Evolutionary conservation across 23 tunicate species (phyloP).

Genomic region (Trididemnum nubilum): DNA sequence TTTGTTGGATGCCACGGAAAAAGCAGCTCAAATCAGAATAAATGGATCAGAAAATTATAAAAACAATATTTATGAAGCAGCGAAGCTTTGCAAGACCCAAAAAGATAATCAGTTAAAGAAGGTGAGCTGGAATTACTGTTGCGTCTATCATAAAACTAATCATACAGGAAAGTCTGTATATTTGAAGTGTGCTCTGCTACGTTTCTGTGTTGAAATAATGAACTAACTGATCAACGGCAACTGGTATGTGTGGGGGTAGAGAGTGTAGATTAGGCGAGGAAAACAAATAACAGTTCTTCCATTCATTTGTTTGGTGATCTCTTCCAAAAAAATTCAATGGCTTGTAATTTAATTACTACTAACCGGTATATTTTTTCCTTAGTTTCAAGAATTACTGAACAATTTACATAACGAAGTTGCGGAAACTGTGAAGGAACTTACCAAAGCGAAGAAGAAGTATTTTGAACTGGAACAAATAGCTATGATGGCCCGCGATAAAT

Average conservation of each 20-base stretch:
- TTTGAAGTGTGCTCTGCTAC: too few species aligned
- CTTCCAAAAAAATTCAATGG: too few species aligned
- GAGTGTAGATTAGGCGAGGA: too few species aligned
- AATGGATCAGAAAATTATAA: conserved; percentile 83
- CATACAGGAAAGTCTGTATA: too few species aligned
- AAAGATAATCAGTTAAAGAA: conserved; percentile 78
- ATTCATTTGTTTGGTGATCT: too few species aligned
- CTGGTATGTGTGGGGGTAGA: too few species aligned
- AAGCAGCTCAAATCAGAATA: conserved; percentile 65
- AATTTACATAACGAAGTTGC: conserved; percentile 78
- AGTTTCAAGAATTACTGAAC: conserved; percentile 88
- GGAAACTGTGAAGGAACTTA: conserved; percentile 73
- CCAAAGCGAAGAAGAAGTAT: conserved; percentile 83
- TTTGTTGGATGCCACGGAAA: conserved; percentile 79
- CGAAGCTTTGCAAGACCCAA: conserved; percentile 68
- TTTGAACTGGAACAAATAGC: conserved; percentile 70
- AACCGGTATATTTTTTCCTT: too few species aligned
- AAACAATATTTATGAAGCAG: conserved; percentile 81
- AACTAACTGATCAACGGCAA: too few species aligned
- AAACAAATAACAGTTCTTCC: too few species aligned
- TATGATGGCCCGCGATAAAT: conserved; percentile 58
- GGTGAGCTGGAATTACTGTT: conserved; percentile 43
- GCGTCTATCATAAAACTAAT: too few species aligned
- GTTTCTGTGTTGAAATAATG: too few species aligned
- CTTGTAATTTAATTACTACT: too few species aligned